Evolutionary conservation across 1,140 invertebrate species (phyloP), one percentile per base, ranked within the genome.

Genomic region (Nylanderia fulva): DNA sequence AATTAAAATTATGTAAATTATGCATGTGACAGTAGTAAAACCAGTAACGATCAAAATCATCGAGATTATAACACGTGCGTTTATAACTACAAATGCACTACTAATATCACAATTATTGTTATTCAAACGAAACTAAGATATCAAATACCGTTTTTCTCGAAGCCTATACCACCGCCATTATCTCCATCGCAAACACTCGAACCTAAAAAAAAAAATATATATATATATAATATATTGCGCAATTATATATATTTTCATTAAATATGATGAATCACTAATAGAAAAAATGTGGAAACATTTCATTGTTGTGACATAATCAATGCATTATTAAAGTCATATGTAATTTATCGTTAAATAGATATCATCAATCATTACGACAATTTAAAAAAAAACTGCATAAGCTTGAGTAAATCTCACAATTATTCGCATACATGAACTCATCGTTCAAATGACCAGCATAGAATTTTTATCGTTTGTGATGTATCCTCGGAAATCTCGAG

Each of bases 101-200:
- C 91, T 90, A 6, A 93, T 69, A n/a, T n/a, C n/a, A n/a, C n/a
- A n/a, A n/a, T n/a, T n/a, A n/a, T n/a, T n/a, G n/a, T n/a, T n/a
- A n/a, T n/a, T n/a, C n/a, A n/a, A n/a, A n/a, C n/a, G n/a, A n/a
- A n/a, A n/a, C n/a, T n/a, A n/a, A n/a, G n/a, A 71, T 91, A 93
- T 88, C 86, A 93, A 42, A 84, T 56, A 60, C 77, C 85, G 29
- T 85, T n/a, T 45, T 61, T 89, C 58, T 85, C 64, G 52, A 91
- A 94, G 85, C 60, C 90, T 5, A 94, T 71, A 9, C 91, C 93
- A n/a, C 93, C 90, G 4, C 92, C 93, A 42, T 92, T 93, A 69
- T 94, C 92, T 8, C 90, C 89, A 8, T 92, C 79, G 66, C 92
- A 92, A 0, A 92, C 79, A 64, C 86, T 91, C 11, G 87, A 89